These are phyloP conservation scores for Pavo muticus DNA, from an alignment of 2,113 vertebrate genomes.

Conservation along the genomic window DNA sequence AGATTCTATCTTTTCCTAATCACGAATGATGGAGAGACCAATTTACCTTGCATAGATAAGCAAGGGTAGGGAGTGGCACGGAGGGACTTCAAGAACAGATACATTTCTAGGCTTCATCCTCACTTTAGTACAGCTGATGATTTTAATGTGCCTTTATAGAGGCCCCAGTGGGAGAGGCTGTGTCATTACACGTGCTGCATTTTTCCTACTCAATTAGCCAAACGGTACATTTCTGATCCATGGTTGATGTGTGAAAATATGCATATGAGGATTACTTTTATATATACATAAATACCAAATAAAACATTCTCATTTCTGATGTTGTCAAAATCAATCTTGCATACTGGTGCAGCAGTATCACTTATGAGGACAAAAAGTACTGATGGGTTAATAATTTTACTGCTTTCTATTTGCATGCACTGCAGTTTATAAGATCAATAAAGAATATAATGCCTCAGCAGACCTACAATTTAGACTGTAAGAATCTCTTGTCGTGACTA, in stretches of 20 bases:
- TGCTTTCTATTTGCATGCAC: slow-evolving; percentile 47
- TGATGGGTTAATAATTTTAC: slow-evolving; percentile 41
- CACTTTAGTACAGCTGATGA: background rate
- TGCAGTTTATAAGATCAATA: slow-evolving; percentile 49
- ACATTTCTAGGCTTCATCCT: slow-evolving; percentile 1
- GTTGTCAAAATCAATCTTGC: slow-evolving; percentile 12
- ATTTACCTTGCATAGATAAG: slow-evolving; percentile 43
- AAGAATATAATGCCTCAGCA: slow-evolving; percentile 23
- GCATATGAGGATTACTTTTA: background rate
- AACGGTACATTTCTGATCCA: background rate
- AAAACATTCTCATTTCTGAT: background rate
- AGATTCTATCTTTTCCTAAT: slow-evolving; percentile 45
- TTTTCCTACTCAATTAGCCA: background rate
- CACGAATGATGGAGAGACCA: slow-evolving; percentile 20
- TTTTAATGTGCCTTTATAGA: slow-evolving; percentile 30
- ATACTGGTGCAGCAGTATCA: background rate
- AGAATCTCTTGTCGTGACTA: slow-evolving; percentile 27
- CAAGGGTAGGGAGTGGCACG: background rate
- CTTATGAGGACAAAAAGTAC: background rate
- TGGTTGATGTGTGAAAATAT: background rate
- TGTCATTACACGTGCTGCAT: slow-evolving; percentile 11
- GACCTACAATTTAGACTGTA: slow-evolving; percentile 5
- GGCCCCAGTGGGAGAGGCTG: background rate
- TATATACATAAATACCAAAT: background rate
- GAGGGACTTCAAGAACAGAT: slow-evolving; percentile 21